phyloP scores from a whole-genome alignment of 2,113 vertebrate species.

The Megaleporinus macrocephalus region DNA sequence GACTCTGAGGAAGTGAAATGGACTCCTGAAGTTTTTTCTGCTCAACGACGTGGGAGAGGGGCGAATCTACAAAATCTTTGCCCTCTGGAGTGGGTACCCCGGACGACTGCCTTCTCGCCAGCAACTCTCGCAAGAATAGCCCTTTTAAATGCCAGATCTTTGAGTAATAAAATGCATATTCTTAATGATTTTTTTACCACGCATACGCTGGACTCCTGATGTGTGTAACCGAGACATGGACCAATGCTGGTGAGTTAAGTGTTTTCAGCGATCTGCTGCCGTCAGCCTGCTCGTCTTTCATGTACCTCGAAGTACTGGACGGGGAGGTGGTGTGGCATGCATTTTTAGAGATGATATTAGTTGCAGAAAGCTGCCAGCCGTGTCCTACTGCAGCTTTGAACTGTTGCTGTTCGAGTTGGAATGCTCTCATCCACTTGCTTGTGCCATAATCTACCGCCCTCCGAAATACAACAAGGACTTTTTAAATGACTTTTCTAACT shows the following conservation, averaged over 20 bases:
- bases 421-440: neutral
- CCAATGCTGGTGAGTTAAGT: no score
- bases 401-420: neutral
- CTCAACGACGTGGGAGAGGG: no score
- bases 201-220: neutral
- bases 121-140: no score
- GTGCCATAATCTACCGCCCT: slow-evolving; percentile 27
- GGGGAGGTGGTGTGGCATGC: slow-evolving; percentile 8
- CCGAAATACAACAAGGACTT: slow-evolving; percentile 35
- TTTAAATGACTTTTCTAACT: slow-evolving; percentile 25
- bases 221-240: slow-evolving; percentile 16
- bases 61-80: no score
- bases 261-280: no score
- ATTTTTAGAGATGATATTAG: neutral
- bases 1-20: no score
- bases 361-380: neutral
- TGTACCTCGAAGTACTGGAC: neutral
- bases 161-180: no score
- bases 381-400: slow-evolving; percentile 2
- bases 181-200: no score
- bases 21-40: no score
- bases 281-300: neutral
- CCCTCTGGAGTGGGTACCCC: no score
- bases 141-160: no score
- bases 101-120: no score